phyloP scores from a whole-genome alignment of 2,113 vertebrate genomes.

The Myodes glareolus region DNA sequence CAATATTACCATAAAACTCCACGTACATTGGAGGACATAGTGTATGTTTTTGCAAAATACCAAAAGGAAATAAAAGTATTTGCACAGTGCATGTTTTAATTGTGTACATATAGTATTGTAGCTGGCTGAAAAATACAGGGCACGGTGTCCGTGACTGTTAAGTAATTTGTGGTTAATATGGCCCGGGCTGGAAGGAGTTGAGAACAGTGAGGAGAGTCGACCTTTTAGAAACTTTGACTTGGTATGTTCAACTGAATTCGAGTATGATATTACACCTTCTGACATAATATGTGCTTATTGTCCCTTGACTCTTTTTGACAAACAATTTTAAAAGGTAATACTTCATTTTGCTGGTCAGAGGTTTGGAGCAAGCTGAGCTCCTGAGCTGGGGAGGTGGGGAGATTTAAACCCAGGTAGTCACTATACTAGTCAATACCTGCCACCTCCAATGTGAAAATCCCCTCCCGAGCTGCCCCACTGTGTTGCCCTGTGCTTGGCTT shows the following conservation, averaged over 20 bases:
- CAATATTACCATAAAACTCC: neutral
- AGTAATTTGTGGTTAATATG: neutral
- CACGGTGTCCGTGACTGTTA: neutral
- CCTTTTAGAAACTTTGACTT: neutral
- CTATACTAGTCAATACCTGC: neutral
- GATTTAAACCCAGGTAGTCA: neutral
- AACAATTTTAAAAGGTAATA: conserved; percentile 35
- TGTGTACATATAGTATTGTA: neutral
- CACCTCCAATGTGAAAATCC: neutral
- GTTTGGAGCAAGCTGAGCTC: neutral
- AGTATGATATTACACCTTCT: neutral
- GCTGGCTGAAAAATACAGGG: neutral
- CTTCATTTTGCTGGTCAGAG: conserved; percentile 5
- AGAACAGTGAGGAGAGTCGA: neutral
- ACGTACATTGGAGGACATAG: neutral
- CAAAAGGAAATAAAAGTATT: conserved; percentile 21
- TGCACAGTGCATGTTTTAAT: neutral
- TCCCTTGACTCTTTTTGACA: conserved; percentile 3
- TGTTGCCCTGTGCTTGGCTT: neutral
- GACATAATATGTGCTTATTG: neutral
- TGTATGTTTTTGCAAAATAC: conserved; percentile 30
- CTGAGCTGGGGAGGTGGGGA: neutral
- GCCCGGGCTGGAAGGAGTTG: no score
- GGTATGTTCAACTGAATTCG: neutral
- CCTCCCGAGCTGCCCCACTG: neutral